Conservation (phyloP, 2,113 vertebrate species). For the Dendropsophus ebraccatus region DNA sequence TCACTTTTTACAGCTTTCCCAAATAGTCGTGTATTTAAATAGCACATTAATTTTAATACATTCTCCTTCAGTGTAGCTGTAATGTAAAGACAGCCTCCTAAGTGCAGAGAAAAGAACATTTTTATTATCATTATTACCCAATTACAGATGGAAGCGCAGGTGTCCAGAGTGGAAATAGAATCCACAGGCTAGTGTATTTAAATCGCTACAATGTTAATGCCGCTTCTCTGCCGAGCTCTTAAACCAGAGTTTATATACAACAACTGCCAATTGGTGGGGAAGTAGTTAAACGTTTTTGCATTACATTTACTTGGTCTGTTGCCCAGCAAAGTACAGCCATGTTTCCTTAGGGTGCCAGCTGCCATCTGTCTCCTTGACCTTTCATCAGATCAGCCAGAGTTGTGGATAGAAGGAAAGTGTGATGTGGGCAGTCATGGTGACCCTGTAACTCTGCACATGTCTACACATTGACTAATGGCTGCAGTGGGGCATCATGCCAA, state of each 20-base stretch:
- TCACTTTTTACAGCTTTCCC: conserved; percentile 54
- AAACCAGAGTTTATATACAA: neutral
- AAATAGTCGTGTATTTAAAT: conserved; percentile 56
- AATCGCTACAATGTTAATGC: neutral
- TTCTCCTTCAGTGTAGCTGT: conserved; percentile 48
- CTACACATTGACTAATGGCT: conserved; percentile 22
- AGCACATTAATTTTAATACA: conserved; percentile 57
- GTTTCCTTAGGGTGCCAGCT: conserved; percentile 31
- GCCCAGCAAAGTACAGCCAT: conserved; percentile 41
- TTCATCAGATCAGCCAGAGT: conserved; percentile 18
- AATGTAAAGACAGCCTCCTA: conserved; percentile 52
- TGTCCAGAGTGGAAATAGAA: conserved; percentile 48
- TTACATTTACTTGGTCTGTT: conserved; percentile 33
- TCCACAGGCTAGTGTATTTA: conserved; percentile 39
- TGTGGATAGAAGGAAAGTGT: conserved; percentile 4
- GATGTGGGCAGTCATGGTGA: conserved; percentile 34
- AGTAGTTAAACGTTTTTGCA: conserved; percentile 20
- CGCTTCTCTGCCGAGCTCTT: neutral
- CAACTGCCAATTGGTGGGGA: neutral
- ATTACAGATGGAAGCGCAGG: conserved; percentile 53
- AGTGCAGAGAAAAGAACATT: conserved; percentile 49
- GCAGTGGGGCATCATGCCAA: conserved; percentile 15
- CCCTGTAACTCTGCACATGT: conserved; percentile 33
- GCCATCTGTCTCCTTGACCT: conserved; percentile 51
- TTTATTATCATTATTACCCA: conserved; percentile 59